A percentile compares a stretch with the other conserved stretches of the same genome.
Conservation (phyloP, 2,113 vertebrate genomes). For the Podarcis cretensis region DNA sequence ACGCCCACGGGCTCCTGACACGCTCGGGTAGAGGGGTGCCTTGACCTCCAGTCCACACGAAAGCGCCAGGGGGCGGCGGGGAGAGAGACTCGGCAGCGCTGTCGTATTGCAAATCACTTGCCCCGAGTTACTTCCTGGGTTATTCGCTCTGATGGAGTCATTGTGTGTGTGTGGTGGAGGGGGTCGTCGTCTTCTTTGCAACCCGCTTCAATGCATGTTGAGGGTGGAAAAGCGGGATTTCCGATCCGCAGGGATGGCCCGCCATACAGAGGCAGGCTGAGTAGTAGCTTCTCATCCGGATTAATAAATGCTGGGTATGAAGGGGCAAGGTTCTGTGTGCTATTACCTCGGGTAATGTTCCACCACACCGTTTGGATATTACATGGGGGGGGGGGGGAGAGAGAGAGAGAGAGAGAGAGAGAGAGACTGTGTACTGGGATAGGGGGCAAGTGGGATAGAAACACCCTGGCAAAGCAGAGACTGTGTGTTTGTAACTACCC, state of each 20-base stretch:
- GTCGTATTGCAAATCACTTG: neutral
- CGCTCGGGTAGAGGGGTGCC: neutral
- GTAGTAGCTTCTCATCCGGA: neutral
- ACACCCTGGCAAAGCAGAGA: neutral
- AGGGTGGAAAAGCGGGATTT: neutral
- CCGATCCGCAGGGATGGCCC: neutral
- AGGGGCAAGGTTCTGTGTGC: neutral
- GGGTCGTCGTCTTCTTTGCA: neutral
- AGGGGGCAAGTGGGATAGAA: neutral
- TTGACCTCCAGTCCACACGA: no score
- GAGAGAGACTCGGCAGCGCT: neutral
- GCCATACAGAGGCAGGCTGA: neutral
- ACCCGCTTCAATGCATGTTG: neutral
- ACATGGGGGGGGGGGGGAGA: neutral
- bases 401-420: no score
- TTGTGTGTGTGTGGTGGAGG: no score
- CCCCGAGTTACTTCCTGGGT: neutral
- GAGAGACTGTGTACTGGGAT: neutral
- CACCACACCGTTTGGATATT: neutral
- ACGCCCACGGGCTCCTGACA: neutral
- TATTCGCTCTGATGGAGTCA: no score
- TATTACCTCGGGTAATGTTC: neutral
- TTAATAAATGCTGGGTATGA: neutral
- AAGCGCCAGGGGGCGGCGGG: neutral
- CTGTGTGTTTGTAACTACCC: neutral